Percentiles rank a stretch among this genome's conserved stretches.
Evolutionary conservation across 2,888 invertebrate genomes (phyloP).

Genomic region (Cephalotes varians): DNA sequence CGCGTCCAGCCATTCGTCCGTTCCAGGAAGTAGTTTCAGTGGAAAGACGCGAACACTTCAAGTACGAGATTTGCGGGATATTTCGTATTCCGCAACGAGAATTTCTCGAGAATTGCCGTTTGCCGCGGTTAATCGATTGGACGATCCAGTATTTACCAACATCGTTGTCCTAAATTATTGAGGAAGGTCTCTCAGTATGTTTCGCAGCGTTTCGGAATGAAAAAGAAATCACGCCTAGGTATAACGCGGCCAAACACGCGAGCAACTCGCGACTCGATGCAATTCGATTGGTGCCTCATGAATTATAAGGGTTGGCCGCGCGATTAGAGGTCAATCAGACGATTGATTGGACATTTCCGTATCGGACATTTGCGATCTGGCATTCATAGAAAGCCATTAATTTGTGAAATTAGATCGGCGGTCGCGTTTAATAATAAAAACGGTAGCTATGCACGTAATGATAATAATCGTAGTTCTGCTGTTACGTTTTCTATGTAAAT

Average conservation of each 20-base stretch:
- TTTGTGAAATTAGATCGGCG: conserved; percentile 41
- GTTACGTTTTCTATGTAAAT: background rate
- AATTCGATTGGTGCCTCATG: conserved; percentile 34
- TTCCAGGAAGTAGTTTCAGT: conserved; percentile 7
- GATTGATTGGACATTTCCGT: conserved; percentile 45
- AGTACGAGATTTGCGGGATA: background rate
- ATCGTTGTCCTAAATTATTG: conserved; percentile 22
- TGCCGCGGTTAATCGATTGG: background rate
- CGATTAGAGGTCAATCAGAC: conserved; percentile 50
- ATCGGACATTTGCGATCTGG: conserved; percentile 23
- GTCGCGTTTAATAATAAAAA: conserved; percentile 44
- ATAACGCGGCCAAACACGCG: conserved; percentile 18
- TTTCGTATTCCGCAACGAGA: background rate
- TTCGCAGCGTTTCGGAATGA: background rate
- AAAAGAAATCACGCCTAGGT: conserved; percentile 28
- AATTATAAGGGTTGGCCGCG: conserved; percentile 26
- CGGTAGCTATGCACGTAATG: background rate
- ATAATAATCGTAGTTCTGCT: background rate
- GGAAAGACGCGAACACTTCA: background rate
- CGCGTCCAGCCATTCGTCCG: background rate
- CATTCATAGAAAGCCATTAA: conserved; percentile 44
- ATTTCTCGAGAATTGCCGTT: background rate
- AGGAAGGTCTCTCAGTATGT: conserved; percentile 17
- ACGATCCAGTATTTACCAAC: conserved; percentile 30
- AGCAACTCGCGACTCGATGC: background rate